Evolutionary conservation across 2,113 vertebrate species (phyloP).

Genomic region (Lathamus discolor): DNA sequence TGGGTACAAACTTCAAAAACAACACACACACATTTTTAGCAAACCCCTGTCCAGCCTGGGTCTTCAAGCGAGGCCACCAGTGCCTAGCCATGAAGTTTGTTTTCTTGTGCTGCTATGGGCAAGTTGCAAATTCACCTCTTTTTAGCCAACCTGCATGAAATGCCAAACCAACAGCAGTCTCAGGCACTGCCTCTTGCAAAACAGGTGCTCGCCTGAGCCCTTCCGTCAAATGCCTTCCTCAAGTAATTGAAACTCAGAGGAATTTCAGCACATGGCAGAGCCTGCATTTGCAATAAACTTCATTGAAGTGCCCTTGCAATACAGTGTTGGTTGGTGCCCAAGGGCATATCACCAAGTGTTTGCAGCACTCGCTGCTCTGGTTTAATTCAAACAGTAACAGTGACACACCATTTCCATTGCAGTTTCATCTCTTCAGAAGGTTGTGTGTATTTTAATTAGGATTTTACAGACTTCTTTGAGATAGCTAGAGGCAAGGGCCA

Average conservation of each 20-base stretch:
- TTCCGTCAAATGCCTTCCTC: neutral
- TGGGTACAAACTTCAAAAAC: neutral
- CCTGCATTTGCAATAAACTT: neutral
- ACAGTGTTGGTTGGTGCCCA: neutral
- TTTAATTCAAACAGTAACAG: neutral
- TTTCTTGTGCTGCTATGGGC: neutral
- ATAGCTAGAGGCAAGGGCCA: neutral
- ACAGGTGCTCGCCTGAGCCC: fast-evolving
- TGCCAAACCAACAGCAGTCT: neutral
- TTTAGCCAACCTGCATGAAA: slow-evolving; percentile 1
- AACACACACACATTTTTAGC: neutral
- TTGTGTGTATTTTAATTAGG: neutral
- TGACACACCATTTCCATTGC: neutral
- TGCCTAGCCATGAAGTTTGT: neutral
- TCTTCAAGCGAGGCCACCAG: neutral
- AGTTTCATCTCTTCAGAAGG: neutral
- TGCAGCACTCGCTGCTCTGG: neutral
- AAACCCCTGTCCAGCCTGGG: neutral
- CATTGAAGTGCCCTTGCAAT: neutral
- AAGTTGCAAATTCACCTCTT: neutral
- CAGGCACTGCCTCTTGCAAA: neutral
- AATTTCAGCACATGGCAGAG: neutral
- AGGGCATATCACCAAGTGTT: neutral
- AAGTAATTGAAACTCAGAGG: neutral
- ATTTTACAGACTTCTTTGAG: neutral